Evolutionary conservation across 2,888 invertebrate species (phyloP), one percentile per base, ranked within the genome.

Genomic region (Cenopis cana): DNA sequence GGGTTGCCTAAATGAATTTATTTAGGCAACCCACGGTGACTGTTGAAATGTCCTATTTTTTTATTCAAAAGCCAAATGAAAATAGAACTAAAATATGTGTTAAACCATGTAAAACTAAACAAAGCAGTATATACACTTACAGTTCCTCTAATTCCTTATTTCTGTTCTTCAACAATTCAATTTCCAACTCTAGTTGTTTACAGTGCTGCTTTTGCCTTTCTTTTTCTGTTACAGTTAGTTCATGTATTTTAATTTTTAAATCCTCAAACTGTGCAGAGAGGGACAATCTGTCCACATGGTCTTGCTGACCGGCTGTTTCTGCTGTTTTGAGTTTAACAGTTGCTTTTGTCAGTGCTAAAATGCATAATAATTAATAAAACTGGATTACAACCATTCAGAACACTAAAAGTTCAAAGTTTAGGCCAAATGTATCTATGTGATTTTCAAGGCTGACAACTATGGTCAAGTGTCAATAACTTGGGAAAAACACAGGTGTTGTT

Each of bases 141-240:
- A 82, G 86, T 1, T 87, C 84, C 74, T 91, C 89, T 59, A 91
- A 80, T 2, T 89, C 86, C 17, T 76, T 81, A 73, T 88, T 89
- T 67, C 74, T 79, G 36, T 81, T 81, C 60, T 78, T 87, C 57
- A 90, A 72, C 18, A 79, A 41, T 33, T 73, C 72, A 14, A 86
- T 68, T 74, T 89, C 87, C 3, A 76, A 76, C 52, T 88, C 82
- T 64, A 90, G 72, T 8, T 77, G 78, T 60, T 81, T 77, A 71
- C 81, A 86, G 1, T 80, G 75, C 12, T 85, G 84, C 65, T 81
- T 86, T 50, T 85, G 83, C 54, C 81, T 84, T 0, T 74, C 68
- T 5, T 83, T 72, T 73, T 90, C 87, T 9, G 76, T 75, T 12
- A 73, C 79, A 5, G 79, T 85, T 6, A 86, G 76, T 46, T 86